Conservation (phyloP, 2,113 vertebrate species). For the Hypomesus transpacificus region DNA sequence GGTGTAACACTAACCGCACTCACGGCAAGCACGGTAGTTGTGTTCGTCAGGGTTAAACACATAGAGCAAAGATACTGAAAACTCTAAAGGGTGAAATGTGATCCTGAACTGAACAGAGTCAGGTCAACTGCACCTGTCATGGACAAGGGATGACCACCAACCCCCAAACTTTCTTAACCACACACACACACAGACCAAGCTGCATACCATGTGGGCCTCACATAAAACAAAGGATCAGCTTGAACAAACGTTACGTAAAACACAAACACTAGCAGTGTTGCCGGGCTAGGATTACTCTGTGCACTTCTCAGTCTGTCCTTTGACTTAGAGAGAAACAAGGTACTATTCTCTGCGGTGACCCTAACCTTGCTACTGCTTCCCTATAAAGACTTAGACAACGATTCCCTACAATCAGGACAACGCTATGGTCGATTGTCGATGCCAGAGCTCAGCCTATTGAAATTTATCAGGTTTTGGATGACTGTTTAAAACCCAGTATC, state of each 20-base stretch:
- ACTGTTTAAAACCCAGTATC: constrained; percentile 18
- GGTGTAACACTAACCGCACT: constrained; percentile 51
- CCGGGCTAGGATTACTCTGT: background rate
- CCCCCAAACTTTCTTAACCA: constrained; percentile 7
- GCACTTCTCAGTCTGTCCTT: constrained; percentile 11
- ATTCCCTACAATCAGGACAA: no score
- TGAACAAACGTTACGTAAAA: constrained; percentile 6
- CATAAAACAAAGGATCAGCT: constrained; percentile 1
- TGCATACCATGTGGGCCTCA: constrained; percentile 15
- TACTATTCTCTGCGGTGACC: constrained; percentile 18
- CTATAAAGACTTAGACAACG: no score
- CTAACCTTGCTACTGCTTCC: constrained; percentile 1
- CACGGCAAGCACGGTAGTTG: constrained; percentile 29
- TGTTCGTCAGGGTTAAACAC: constrained; percentile 49
- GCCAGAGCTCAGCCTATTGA: background rate
- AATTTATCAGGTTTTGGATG: background rate
- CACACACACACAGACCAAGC: background rate
- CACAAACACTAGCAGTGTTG: constrained; percentile 15
- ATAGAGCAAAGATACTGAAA: constrained; percentile 40
- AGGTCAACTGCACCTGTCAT: constrained; percentile 64
- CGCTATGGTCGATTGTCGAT: constrained; percentile 16
- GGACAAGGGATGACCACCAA: constrained; percentile 31
- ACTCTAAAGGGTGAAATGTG: constrained; percentile 48
- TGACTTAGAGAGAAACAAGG: constrained; percentile 17
- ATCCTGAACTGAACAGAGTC: constrained; percentile 49